Base-by-base conservation (phyloP, 2,113 vertebrate species). In the Oreochromis tanganicae region DNA sequence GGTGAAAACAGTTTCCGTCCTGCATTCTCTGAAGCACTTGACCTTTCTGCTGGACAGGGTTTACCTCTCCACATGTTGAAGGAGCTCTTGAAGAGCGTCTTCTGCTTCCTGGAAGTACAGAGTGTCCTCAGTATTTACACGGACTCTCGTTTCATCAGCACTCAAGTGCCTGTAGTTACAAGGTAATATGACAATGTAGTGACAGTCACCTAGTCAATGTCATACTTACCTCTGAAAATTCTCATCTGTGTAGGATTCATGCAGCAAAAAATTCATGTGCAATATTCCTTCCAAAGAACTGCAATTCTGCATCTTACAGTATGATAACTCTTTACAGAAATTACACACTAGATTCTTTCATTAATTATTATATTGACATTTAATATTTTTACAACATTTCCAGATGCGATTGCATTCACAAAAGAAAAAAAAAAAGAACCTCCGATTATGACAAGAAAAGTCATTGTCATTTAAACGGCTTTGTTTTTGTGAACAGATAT, bases 1-100 rank as follows among this genome's bases (percentile, higher is more conserved):
- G 66, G 89, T 93, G 84, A 93, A 93, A 93, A 89, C n/a, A 82
- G 55, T 87, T 91, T 93, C 80, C 21, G 19, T 66, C 85, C 85
- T 88, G 85, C 48, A 79, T 93, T 90, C 52, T 13, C 81, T 88
- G 54, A 87, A 85, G 87, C 84, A 82, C 89, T 93, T 86, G 82
- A 91, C 90, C 89, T 92, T 92, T 93, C 71, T 82, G 71, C 84
- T 38, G 89, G 79, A 88, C 59, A 13, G 48, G 38, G 29, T 79
- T 81, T 55, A 56, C 52, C 57, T 85, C 71, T 85, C 56, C 12
- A 50, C 36, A 19, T 27, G 57, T 83, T 86, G 29, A 85, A 83
- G 81, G 86, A 88, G 84, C 84, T 71, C 61, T 88, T 59, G 63
- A 85, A 73, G 78, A 90, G 84, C 1, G 3, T 82, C 89, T 80